A percentile compares a stretch with the other conserved stretches of the same genome.
These are phyloP conservation scores for Hesperia comma DNA, from an alignment of 2,888 invertebrate species.

Conservation along the genomic window DNA sequence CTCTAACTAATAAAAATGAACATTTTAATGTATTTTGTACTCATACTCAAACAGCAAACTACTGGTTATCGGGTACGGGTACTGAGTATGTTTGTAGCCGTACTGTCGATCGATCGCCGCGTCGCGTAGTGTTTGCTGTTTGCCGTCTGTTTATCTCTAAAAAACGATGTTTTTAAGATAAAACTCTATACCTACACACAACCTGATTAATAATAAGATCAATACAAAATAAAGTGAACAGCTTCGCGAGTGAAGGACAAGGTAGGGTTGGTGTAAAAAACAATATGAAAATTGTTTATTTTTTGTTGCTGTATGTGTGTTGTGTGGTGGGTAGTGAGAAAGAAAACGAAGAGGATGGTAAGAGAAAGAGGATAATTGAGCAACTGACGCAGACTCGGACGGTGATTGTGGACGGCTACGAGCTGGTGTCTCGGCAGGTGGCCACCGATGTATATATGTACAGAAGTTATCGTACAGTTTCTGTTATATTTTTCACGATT, in stretches of 20 bases:
- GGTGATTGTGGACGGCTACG: conserved; percentile 69
- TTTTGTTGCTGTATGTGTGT: conserved; percentile 65
- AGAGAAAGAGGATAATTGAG: conserved; percentile 70
- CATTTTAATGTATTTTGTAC: no score
- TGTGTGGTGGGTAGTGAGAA: conserved; percentile 65
- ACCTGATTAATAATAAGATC: not conserved
- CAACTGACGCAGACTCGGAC: conserved; percentile 72
- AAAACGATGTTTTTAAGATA: no score
- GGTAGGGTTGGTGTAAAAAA: conserved; percentile 55
- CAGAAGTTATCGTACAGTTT: conserved; percentile 76
- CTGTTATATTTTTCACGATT: conserved; percentile 73
- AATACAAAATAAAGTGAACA: conserved; percentile 4
- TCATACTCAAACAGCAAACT: no score
- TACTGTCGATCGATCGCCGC: no score
- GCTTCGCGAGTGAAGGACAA: conserved; percentile 36
- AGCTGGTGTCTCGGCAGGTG: conserved; percentile 74
- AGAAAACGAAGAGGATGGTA: conserved; percentile 65
- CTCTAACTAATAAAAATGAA: no score
- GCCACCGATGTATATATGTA: conserved; percentile 77
- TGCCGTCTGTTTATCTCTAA: no score
- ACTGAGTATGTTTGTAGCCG: no score
- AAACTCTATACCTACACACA: no score
- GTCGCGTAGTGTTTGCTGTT: no score
- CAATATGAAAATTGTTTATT: conserved; percentile 67
- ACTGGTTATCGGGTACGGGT: no score